phyloP scores from a whole-genome alignment of 1,140 invertebrate genomes.

The Penaeus chinensis region DNA sequence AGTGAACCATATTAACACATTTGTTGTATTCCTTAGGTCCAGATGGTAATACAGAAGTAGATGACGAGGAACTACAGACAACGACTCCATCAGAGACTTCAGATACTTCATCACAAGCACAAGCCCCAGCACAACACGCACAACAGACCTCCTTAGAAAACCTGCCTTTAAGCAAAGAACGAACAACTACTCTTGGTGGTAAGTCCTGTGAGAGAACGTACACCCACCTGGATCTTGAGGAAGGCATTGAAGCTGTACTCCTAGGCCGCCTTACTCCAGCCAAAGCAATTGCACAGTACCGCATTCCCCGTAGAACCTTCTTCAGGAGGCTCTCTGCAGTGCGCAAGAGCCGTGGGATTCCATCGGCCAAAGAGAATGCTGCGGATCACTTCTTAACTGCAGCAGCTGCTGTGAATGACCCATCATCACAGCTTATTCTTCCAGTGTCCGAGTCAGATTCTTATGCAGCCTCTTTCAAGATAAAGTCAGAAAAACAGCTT shows the following conservation, averaged over 20 bases:
- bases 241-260: slow-evolving; percentile 57
- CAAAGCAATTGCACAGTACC: slow-evolving; percentile 54
- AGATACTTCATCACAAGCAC: neutral
- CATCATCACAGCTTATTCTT: slow-evolving; percentile 10
- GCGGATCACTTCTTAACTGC: slow-evolving; percentile 50
- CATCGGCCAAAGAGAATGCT: slow-evolving; percentile 58
- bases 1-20: no score
- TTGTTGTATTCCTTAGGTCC: neutral
- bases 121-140: slow-evolving; percentile 11
- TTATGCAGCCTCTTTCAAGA: slow-evolving; percentile 37
- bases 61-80: slow-evolving; percentile 13
- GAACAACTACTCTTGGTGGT: slow-evolving; percentile 22
- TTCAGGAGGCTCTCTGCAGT: slow-evolving; percentile 57
- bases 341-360: slow-evolving; percentile 51
- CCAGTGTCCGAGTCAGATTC: slow-evolving; percentile 40
- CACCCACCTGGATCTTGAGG: slow-evolving; percentile 51
- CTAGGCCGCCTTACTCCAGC: slow-evolving; percentile 50
- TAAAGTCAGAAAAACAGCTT: slow-evolving; percentile 41
- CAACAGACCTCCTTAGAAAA: slow-evolving; percentile 18
- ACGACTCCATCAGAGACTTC: slow-evolving; percentile 4
- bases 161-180: slow-evolving; percentile 28
- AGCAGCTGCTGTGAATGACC: slow-evolving; percentile 18
- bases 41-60: slow-evolving; percentile 6
- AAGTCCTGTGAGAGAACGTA: slow-evolving; percentile 54
- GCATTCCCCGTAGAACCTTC: slow-evolving; percentile 54